Conservation (phyloP, 1,140 invertebrate genomes). For the Nautilus pompilius region DNA sequence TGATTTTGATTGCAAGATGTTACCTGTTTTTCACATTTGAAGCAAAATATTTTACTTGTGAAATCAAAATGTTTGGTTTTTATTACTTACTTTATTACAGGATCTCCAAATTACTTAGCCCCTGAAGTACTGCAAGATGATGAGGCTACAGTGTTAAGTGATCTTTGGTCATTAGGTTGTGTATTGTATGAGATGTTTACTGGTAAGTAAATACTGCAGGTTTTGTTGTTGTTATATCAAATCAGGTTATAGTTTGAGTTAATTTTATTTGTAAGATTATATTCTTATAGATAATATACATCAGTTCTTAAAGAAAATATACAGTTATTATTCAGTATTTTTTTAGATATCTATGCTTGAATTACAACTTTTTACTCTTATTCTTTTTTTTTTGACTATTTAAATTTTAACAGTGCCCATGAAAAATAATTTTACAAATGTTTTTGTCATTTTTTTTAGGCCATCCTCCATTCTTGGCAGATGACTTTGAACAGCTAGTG, state of each 20-base stretch:
- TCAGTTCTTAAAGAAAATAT: too few relatives aligned
- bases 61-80: too few relatives aligned
- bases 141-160: conserved; percentile 42
- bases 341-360: too few relatives aligned
- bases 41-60: too few relatives aligned
- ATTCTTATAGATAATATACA: too few relatives aligned
- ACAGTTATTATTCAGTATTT: too few relatives aligned
- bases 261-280: too few relatives aligned
- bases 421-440: not conserved
- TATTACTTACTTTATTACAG: conserved; percentile 23
- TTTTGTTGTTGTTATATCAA: not conserved
- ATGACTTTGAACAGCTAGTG: conserved; percentile 42
- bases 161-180: conserved; percentile 55
- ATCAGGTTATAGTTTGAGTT: not conserved
- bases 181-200: conserved; percentile 55
- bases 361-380: too few relatives aligned
- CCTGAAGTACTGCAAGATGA: conserved; percentile 51
- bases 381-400: too few relatives aligned
- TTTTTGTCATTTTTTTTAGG: conserved; percentile 26
- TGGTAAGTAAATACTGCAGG: conserved; percentile 23
- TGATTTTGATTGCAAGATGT: too few relatives aligned
- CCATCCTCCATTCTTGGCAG: conserved; percentile 51
- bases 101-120: conserved; percentile 46
- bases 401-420: too few relatives aligned
- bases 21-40: too few relatives aligned